These are phyloP conservation scores for Globia sparganii DNA, from an alignment of 2,888 invertebrate genomes.

Conservation along the genomic window DNA sequence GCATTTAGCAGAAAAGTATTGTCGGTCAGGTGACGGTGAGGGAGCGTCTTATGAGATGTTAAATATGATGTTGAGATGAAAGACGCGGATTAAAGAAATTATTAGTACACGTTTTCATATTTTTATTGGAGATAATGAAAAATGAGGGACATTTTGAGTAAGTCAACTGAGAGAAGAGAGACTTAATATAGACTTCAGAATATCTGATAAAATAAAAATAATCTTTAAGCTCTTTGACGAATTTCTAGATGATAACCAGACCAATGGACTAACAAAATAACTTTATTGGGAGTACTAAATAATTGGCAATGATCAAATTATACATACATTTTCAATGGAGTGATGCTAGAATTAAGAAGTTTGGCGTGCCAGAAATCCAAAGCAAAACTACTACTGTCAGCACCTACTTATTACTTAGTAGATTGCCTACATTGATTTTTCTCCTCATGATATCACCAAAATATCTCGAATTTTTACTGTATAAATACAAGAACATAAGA, in stretches of 20 bases:
- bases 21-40: slow-evolving; percentile 77
- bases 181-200: neutral
- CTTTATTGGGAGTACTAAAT: neutral
- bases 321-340: neutral
- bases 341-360: neutral
- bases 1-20: slow-evolving; percentile 69
- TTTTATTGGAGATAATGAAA: neutral
- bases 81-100: slow-evolving; percentile 40
- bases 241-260: neutral
- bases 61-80: slow-evolving; percentile 52
- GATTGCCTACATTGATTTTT: neutral
- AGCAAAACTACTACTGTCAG: neutral
- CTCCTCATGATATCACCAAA: no score
- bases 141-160: neutral
- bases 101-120: slow-evolving; percentile 2
- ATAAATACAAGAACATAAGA: no score
- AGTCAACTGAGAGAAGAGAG: neutral
- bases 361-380: neutral
- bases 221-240: neutral
- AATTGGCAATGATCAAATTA: no score
- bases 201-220: neutral
- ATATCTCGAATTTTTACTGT: no score
- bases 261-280: no score
- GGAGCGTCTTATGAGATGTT: slow-evolving; percentile 68
- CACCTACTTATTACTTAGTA: neutral